Conservation (phyloP, 2,113 vertebrate genomes). For the Cynocephalus volans region DNA sequence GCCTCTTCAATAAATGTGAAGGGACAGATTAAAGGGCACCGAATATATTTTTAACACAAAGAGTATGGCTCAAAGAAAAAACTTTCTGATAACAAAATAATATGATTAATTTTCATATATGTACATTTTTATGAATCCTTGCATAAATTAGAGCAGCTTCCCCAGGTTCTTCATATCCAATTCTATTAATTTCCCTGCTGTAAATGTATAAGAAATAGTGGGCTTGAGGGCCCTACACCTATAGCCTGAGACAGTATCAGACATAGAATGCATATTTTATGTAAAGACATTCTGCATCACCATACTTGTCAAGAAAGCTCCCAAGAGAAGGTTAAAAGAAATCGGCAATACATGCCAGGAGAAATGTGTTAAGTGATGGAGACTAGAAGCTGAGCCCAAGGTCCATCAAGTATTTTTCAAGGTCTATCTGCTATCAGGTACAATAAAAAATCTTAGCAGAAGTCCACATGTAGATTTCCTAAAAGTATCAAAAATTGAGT, state of each 20-base stretch:
- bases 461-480: background rate
- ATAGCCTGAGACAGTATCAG: background rate
- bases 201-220: background rate
- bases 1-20: constrained; percentile 33
- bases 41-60: background rate
- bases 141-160: background rate
- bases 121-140: background rate
- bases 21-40: background rate
- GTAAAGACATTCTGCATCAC: background rate
- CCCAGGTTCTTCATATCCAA: background rate
- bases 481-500: background rate
- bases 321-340: background rate
- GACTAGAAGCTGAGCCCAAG: background rate
- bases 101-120: background rate
- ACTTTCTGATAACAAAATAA: background rate
- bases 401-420: background rate
- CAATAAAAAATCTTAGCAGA: background rate
- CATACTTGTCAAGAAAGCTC: background rate
- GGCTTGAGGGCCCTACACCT: background rate
- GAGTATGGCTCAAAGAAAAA: background rate
- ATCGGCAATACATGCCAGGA: background rate
- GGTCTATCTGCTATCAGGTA: background rate
- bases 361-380: background rate
- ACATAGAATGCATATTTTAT: background rate
- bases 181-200: background rate